Conservation (phyloP, 2,888 invertebrate genomes). For the Dichetophora obliterata region DNA sequence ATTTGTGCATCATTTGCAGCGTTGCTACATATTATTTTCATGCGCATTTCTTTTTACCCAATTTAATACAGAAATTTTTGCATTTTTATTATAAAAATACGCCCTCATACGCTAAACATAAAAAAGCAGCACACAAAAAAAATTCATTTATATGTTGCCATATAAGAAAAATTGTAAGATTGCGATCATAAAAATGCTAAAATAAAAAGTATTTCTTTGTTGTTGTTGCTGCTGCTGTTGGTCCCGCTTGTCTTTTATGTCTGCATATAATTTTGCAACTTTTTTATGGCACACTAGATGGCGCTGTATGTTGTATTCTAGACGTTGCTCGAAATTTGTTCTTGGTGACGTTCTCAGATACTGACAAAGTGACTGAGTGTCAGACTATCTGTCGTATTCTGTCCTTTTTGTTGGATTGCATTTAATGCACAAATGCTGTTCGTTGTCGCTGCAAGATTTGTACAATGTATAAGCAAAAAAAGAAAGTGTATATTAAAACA, state of each 20-base stretch:
- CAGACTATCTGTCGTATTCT: not conserved
- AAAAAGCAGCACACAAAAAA: not conserved
- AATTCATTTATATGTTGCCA: not conserved
- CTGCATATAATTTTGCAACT: not conserved
- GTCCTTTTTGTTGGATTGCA: not conserved
- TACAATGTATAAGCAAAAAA: not conserved
- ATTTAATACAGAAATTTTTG: not conserved
- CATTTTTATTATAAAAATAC: not conserved
- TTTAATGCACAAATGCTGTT: constrained; percentile 26
- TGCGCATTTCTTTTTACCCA: not conserved
- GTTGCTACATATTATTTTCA: not conserved
- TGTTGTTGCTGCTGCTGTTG: not conserved
- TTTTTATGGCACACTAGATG: constrained; percentile 21
- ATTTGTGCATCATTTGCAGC: not conserved
- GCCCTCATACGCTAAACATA: not conserved
- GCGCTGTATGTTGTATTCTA: constrained; percentile 1
- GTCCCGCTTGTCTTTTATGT: not conserved
- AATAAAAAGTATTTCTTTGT: not conserved
- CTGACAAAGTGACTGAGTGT: not conserved
- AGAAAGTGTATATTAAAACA: not conserved
- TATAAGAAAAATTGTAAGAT: not conserved
- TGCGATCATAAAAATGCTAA: not conserved
- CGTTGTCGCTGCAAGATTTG: not conserved
- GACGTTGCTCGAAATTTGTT: not conserved
- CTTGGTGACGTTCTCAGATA: not conserved